These are phyloP conservation scores for Lithobates pipiens DNA, from an alignment of 2,797 vertebrate genomes.

Conservation along the genomic window DNA sequence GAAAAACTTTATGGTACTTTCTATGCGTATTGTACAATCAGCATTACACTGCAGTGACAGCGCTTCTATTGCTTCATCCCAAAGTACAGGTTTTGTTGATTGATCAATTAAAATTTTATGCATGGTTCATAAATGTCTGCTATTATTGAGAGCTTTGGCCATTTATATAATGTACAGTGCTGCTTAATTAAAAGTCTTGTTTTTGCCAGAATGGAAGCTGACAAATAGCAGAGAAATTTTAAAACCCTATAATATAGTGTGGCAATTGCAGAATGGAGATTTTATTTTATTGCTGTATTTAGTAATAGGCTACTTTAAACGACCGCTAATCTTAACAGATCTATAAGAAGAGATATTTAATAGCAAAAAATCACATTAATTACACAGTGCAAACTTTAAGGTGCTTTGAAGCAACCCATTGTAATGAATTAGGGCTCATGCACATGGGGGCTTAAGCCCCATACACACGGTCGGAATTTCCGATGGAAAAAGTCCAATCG, in stretches of 20 bases:
- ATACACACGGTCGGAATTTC: too few species aligned
- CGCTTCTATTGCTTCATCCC: conserved; percentile 50
- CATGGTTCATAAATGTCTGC: conserved; percentile 54
- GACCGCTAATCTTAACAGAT: conserved; percentile 22
- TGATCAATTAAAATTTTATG: conserved; percentile 62
- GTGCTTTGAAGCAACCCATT: too few species aligned
- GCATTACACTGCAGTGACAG: conserved; percentile 51
- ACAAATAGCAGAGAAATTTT: conserved; percentile 49
- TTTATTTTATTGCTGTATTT: conserved; percentile 36
- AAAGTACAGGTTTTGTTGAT: conserved; percentile 59
- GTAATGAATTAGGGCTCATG: too few species aligned
- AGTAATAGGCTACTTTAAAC: conserved; percentile 21
- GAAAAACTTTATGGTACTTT: conserved; percentile 51
- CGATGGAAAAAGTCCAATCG: too few species aligned
- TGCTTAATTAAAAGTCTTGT: conserved; percentile 57
- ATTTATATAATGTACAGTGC: conserved; percentile 51
- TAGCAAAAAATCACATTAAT: neutral
- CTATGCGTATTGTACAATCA: conserved; percentile 55
- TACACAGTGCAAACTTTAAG: too few species aligned
- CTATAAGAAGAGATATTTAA: neutral
- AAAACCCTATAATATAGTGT: conserved; percentile 45
- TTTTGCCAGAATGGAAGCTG: conserved; percentile 55
- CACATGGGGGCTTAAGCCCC: too few species aligned
- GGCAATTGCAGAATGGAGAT: conserved; percentile 21
- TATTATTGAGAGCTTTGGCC: conserved; percentile 48